Conservation (phyloP, 2,797 vertebrate genomes). For the Diplodus puntazzo region DNA sequence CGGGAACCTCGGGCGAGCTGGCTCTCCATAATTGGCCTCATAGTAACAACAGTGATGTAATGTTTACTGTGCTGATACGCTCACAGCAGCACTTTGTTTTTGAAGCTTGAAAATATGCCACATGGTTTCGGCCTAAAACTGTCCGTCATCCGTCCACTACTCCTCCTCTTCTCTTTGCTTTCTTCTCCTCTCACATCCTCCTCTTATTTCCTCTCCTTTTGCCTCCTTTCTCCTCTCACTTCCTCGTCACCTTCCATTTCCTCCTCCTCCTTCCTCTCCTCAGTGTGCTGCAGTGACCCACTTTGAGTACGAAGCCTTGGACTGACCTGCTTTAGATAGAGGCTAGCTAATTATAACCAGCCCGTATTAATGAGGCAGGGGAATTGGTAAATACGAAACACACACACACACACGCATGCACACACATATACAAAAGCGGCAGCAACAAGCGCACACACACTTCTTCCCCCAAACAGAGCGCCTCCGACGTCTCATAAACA, state of each 20-base stretch:
- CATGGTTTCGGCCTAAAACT: slow-evolving; percentile 37
- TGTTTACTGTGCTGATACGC: neutral
- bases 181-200: neutral
- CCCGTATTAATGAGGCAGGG: slow-evolving; percentile 76
- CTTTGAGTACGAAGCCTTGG: slow-evolving; percentile 76
- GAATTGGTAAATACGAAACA: slow-evolving; percentile 81
- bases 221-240: neutral
- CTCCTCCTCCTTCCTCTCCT: neutral
- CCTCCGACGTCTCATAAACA: slow-evolving; percentile 58
- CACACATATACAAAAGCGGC: neutral
- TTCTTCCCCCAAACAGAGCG: slow-evolving; percentile 48
- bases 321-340: slow-evolving; percentile 85
- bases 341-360: slow-evolving; percentile 85
- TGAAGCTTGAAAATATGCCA: slow-evolving; percentile 10
- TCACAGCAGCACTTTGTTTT: slow-evolving; percentile 17
- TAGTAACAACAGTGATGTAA: slow-evolving; percentile 17
- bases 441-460: slow-evolving; percentile 38
- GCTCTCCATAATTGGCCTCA: slow-evolving; percentile 13
- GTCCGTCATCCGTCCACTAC: neutral
- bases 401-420: slow-evolving; percentile 36
- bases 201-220: neutral
- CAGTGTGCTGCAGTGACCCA: slow-evolving; percentile 80
- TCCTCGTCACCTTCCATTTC: neutral
- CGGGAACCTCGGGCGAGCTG: neutral
- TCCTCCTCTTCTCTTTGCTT: neutral